These are phyloP conservation scores for Tiaroga cobitis DNA, from an alignment of 2,797 vertebrate species.

Conservation along the genomic window DNA sequence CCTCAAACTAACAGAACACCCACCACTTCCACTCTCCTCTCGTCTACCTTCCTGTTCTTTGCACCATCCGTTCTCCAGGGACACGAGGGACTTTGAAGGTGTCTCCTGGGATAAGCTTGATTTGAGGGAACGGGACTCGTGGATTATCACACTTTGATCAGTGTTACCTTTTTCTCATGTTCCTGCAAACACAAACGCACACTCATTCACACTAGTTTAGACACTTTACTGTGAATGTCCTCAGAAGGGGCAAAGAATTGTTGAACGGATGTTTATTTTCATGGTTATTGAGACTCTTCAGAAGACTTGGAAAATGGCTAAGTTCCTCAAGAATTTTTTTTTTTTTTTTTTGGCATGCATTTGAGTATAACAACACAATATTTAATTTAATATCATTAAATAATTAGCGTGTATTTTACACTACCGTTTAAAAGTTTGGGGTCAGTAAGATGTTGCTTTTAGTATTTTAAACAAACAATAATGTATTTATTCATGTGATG, in stretches of 20 bases:
- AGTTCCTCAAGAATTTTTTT: background rate
- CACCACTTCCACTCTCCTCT: conserved; percentile 10
- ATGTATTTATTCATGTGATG: background rate
- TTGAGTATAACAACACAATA: background rate
- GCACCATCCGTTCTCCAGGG: conserved; percentile 16
- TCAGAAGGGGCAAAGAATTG: background rate
- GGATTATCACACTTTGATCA: conserved; percentile 63
- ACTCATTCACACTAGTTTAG: background rate
- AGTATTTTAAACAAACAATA: background rate
- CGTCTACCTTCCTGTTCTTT: conserved; percentile 27
- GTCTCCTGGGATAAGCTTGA: conserved; percentile 39
- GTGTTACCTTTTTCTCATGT: conserved; percentile 31
- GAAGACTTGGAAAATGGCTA: background rate
- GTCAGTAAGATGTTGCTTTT: background rate
- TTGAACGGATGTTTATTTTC: background rate
- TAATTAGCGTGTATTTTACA: too few species aligned
- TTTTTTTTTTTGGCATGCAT: background rate
- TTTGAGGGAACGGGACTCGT: conserved; percentile 33
- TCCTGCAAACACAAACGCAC: background rate
- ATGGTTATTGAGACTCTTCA: background rate
- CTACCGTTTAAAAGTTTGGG: background rate
- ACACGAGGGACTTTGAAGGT: conserved; percentile 53
- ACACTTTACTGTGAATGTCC: conserved; percentile 26
- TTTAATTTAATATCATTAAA: too few species aligned
- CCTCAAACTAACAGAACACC: conserved; percentile 30